phyloP scores from a whole-genome alignment of 1,140 invertebrate genomes.

The Ips nitidus region DNA sequence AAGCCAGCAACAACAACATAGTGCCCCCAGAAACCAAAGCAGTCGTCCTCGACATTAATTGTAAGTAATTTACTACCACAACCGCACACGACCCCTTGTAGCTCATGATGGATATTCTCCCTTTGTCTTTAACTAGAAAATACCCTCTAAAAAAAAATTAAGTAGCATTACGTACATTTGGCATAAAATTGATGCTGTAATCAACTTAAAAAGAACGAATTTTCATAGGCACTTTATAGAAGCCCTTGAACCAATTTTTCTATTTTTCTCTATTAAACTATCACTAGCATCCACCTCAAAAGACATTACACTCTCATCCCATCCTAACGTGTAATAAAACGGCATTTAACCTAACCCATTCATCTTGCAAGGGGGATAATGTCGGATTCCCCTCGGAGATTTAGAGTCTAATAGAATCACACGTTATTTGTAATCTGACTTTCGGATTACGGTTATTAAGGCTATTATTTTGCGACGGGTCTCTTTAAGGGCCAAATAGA shows the following conservation, averaged over 20 bases:
- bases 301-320: too few species aligned
- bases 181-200: too few species aligned
- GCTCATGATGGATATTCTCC: too few species aligned
- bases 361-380: not conserved
- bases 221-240: too few species aligned
- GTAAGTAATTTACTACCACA: conserved; percentile 63
- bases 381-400: conserved; percentile 24
- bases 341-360: not conserved
- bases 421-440: conserved; percentile 41
- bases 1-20: conserved; percentile 84
- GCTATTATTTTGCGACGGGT: conserved; percentile 40
- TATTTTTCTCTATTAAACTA: too few species aligned
- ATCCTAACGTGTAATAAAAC: not conserved
- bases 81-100: too few species aligned
- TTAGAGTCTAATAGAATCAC: conserved; percentile 40
- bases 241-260: too few species aligned
- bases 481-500: conserved; percentile 37
- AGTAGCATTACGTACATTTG: too few species aligned
- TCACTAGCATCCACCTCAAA: too few species aligned
- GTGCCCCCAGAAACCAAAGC: conserved; percentile 70
- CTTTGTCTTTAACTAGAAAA: too few species aligned
- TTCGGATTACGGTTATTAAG: conserved; percentile 42
- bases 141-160: too few species aligned
- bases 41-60: conserved; percentile 80
- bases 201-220: too few species aligned